Conservation (phyloP, 2,113 vertebrate species). For the Cromileptes altivelis region DNA sequence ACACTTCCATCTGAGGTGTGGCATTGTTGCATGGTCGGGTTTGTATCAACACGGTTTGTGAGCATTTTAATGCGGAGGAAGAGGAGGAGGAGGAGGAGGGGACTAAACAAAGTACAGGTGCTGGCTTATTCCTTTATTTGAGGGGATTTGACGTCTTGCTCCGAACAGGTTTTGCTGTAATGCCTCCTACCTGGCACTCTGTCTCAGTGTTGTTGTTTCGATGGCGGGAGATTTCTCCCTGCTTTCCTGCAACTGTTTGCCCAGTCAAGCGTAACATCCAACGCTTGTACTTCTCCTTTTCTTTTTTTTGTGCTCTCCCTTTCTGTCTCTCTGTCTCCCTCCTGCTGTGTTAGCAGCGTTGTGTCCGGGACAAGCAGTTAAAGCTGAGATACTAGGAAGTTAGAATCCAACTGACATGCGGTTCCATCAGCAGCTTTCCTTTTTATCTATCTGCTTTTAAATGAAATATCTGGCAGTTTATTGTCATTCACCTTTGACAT, state of each 20-base stretch:
- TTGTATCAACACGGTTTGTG: background rate
- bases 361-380: constrained; percentile 25
- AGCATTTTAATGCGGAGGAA: background rate
- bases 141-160: constrained; percentile 31
- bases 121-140: constrained; percentile 36
- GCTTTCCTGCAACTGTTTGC: constrained; percentile 55
- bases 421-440: background rate
- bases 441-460: background rate
- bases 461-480: constrained; percentile 25
- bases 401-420: background rate
- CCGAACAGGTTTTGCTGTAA: constrained; percentile 27
- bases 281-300: constrained; percentile 39
- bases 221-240: constrained; percentile 42
- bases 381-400: constrained; percentile 5
- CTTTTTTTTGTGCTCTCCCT: background rate
- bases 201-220: constrained; percentile 31
- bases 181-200: constrained; percentile 26
- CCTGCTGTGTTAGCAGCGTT: constrained; percentile 27
- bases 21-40: constrained; percentile 20
- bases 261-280: constrained; percentile 39
- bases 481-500: constrained; percentile 62
- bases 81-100: background rate
- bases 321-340: constrained; percentile 25
- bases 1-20: constrained; percentile 25
- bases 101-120: constrained; percentile 17